Evolutionary conservation across 64 coral and sea anemone genomes (phyloP), one percentile per base, ranked within the genome.

Genomic region (Montipora capricornis): DNA sequence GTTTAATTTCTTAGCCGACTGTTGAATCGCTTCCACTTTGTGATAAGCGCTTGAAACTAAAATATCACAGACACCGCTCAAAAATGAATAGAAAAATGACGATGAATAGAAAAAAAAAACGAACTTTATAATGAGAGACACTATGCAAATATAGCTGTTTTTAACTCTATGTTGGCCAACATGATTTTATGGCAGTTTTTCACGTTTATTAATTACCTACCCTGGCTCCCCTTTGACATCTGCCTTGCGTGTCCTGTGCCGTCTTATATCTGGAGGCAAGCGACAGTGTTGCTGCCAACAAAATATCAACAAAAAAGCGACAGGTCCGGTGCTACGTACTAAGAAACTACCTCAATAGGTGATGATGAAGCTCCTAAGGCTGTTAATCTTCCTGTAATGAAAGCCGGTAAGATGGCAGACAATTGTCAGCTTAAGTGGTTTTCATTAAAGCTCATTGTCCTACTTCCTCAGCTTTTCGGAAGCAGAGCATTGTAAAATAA

Each of bases 61-160:
- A 79, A 20, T 79, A 79, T 46, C 75, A 77, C 29, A 0, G 44
- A 46, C 75, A 46, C 44, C 75, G 48, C 20, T 74, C 20, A 44
- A 19, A 19, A 24, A 9, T 8, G 71, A 74, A 77, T 16, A 77
- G 3, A 20, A 77, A 45, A 48, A 10, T 7, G 53, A 6, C 53
- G 53, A 57, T 57, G 11, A 57, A 57, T 11, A 57, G 53, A 57
- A 76, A 46, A 76, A 2, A 44, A 37, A 37, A 37, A 0, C 37
- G 0, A 37, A 37, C 37, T 37, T 37, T 37, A 37, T 82, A n/a
- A 84, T 84, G 81, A 84, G 29, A 67, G 45, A 68, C 81, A 10
- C 49, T 84, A 84, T 84, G 81, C 59, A 68, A 84, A 86, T 86
- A 19, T 45, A 49, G 4, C 10, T 57, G 64, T 47, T 84, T 68